Evolutionary conservation across 2,888 invertebrate species (phyloP).

Genomic region (Leucania comma): DNA sequence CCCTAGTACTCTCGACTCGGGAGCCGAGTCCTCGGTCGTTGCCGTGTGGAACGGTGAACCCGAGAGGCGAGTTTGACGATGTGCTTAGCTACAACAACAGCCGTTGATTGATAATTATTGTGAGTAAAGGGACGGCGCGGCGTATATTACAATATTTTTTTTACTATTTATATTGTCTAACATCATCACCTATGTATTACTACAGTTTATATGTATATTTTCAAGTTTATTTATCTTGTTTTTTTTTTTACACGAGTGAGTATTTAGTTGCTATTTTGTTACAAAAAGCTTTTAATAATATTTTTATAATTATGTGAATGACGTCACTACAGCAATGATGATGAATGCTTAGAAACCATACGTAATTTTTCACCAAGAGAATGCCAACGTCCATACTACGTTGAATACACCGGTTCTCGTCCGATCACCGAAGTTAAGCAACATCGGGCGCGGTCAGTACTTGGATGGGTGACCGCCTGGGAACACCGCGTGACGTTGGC

Average conservation of each 20-base stretch:
- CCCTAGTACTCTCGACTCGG: constrained; percentile 36
- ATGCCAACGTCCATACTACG: constrained; percentile 83
- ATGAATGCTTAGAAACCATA: background rate
- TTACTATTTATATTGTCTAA: background rate
- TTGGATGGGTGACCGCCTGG: constrained; percentile 89
- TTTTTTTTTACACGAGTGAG: too few species aligned
- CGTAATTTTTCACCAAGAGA: accelerated
- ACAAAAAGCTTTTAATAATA: background rate
- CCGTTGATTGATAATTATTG: background rate
- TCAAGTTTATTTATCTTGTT: too few species aligned
- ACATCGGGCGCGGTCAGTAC: constrained; percentile 88
- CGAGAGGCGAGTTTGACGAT: background rate
- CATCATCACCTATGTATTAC: background rate
- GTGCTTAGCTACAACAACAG: background rate
- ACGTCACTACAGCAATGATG: background rate
- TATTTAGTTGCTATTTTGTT: background rate
- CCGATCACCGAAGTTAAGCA: constrained; percentile 89
- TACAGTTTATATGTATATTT: background rate
- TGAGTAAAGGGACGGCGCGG: background rate
- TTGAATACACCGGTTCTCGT: constrained; percentile 88
- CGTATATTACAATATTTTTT: background rate
- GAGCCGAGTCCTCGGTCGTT: constrained; percentile 19
- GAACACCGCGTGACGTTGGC: constrained; percentile 84
- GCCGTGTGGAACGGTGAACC: constrained; percentile 31
- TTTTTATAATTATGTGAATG: background rate